phyloP scores from a whole-genome alignment of 2,113 vertebrate genomes.

The Tetrao urogallus region DNA sequence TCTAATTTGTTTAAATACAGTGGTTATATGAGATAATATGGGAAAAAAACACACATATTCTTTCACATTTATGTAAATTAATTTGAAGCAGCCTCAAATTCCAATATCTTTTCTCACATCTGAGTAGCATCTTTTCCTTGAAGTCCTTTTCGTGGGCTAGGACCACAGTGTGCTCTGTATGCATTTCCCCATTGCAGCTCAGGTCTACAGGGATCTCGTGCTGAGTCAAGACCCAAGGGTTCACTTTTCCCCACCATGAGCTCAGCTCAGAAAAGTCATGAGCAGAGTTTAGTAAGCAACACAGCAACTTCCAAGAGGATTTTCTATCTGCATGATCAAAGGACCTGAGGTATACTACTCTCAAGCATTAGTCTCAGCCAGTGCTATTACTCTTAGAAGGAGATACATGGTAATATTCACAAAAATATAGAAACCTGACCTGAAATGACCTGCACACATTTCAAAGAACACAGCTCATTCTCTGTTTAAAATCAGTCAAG shows the following conservation, averaged over 20 bases:
- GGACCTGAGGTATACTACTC: background rate
- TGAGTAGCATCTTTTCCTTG: background rate
- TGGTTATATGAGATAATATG: accelerated
- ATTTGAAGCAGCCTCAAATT: background rate
- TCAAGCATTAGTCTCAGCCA: background rate
- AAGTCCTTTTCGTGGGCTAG: background rate
- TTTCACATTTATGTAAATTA: background rate
- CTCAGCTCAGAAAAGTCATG: background rate
- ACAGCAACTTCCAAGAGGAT: background rate
- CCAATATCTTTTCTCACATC: background rate
- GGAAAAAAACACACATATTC: background rate
- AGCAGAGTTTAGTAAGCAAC: background rate
- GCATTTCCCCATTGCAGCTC: background rate
- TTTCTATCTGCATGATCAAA: background rate
- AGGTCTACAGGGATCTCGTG: background rate
- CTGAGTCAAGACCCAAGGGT: background rate
- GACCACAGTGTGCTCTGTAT: no score
- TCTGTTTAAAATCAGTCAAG: background rate
- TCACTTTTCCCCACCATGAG: background rate
- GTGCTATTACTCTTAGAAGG: background rate
- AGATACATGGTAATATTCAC: background rate
- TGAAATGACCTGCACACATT: background rate
- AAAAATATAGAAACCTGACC: background rate
- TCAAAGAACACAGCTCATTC: background rate
- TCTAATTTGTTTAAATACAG: background rate